Evolutionary conservation across 2,797 vertebrate genomes (phyloP).

Genomic region (Chlorospingus semifuscus): DNA sequence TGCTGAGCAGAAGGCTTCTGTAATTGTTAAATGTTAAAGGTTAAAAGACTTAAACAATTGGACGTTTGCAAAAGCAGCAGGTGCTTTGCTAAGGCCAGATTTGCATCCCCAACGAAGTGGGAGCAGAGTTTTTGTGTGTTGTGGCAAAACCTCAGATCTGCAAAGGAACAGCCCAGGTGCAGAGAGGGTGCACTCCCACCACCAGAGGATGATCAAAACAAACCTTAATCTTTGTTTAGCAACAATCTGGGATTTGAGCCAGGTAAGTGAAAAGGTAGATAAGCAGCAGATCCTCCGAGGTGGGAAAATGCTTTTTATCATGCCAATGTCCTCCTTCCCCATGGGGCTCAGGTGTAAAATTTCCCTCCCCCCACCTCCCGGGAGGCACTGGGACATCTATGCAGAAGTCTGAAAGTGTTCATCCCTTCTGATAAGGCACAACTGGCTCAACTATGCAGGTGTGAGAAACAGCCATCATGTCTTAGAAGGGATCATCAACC

Average conservation of each 20-base stretch:
- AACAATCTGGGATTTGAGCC: background rate
- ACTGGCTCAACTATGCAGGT: background rate
- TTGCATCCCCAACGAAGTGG: accelerated
- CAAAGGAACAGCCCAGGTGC: background rate
- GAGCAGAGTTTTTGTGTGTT: background rate
- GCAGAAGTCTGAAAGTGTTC: background rate
- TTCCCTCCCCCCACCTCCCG: accelerated
- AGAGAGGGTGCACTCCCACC: accelerated
- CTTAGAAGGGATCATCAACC: background rate
- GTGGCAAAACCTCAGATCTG: background rate
- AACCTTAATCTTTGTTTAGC: background rate
- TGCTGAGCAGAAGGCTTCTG: background rate
- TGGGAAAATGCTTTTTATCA: background rate
- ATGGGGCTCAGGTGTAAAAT: background rate
- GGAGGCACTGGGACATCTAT: background rate
- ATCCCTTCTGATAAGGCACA: background rate
- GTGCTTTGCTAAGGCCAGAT: background rate
- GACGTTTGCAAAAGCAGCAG: background rate
- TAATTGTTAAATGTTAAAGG: background rate
- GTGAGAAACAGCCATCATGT: background rate
- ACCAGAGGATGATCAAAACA: background rate
- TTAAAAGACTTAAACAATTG: background rate
- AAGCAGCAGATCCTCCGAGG: background rate
- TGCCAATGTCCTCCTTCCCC: background rate
- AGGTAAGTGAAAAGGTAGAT: background rate